phyloP scores from a whole-genome alignment of 1,140 invertebrate genomes.

The Caenorhabditis elegans region WBcel235 BX284605.5:12452001-12452500 shows the following conservation, averaged over 20 bases:
- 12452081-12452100: conserved; percentile 8
- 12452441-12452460: background rate
- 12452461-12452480: background rate
- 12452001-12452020: conserved; percentile 43
- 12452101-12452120: conserved; percentile 43
- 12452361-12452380: background rate
- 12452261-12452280: background rate
- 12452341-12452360: background rate
- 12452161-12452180: background rate
- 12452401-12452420: background rate
- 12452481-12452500: conserved; percentile 19
- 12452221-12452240: background rate
- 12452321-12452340: background rate
- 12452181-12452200: conserved; percentile 6
- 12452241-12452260: background rate
- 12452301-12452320: background rate
- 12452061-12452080: conserved; percentile 52
- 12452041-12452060: conserved; percentile 61
- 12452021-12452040: conserved; percentile 47
- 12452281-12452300: conserved; percentile 3
- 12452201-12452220: background rate
- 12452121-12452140: conserved; percentile 53
- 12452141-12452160: conserved; percentile 53
- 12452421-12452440: background rate
- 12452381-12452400: no score